These are phyloP conservation scores for Bradypus variegatus DNA, from an alignment of 2,797 vertebrate species.

Conservation along the genomic window DNA sequence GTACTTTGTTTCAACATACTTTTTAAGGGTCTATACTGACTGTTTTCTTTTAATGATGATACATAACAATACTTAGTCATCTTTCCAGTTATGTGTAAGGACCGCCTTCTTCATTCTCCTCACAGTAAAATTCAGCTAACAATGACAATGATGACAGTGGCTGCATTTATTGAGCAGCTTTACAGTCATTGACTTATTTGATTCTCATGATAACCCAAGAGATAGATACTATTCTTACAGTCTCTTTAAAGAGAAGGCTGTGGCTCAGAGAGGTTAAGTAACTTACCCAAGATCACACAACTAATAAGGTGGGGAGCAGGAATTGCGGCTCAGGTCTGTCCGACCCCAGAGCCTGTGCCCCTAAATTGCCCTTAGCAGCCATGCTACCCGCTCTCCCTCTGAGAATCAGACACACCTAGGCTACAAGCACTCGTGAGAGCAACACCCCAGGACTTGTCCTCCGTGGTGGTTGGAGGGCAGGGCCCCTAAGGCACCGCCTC, in stretches of 20 bases:
- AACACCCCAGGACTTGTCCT: not conserved
- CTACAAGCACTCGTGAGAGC: not conserved
- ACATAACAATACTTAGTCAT: not conserved
- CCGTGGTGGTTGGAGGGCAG: too few species aligned
- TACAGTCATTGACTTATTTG: not conserved
- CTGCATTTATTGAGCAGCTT: not conserved
- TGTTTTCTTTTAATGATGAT: not conserved
- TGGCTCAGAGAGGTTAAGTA: not conserved
- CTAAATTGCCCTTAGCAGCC: not conserved
- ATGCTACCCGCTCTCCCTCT: too few species aligned
- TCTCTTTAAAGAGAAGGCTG: not conserved
- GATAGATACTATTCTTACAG: not conserved
- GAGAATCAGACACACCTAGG: not conserved
- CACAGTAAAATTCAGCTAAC: not conserved
- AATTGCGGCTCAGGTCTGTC: not conserved
- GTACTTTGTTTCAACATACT: not conserved
- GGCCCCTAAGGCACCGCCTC: not conserved
- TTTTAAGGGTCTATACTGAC: not conserved
- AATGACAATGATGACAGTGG: not conserved
- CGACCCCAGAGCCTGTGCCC: not conserved
- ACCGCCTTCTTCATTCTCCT: not conserved
- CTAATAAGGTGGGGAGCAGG: not conserved
- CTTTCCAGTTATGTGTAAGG: not conserved
- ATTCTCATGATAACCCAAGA: not conserved
- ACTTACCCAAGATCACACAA: not conserved